Evolutionary conservation across 2,113 vertebrate species (phyloP), one percentile per base, ranked within the genome.

Genomic region (Pomatorhinus ruficollis): DNA sequence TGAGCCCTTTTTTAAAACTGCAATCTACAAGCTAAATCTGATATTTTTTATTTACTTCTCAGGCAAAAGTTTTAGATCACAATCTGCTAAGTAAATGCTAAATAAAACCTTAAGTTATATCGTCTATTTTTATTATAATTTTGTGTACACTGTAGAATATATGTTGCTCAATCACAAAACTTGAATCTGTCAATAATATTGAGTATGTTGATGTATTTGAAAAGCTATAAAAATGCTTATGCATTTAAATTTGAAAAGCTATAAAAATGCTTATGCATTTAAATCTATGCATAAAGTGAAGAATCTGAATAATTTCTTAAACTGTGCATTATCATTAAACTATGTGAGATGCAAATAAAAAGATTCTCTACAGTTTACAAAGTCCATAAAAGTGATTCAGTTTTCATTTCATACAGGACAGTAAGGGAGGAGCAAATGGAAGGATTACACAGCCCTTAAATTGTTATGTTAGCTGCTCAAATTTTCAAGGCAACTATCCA

Each of bases 401-500:
- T 70, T 66, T 85, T 70, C 35, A 49, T 85, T 91, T 83, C 49
- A 19, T 27, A n/a, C 15, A 33, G 59, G 16, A 27, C 70, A 65
- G 28, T 52, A 83, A 61, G 28, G 25, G 30, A 92, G 14, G 15
- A 60, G 21, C 20, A 44, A 89, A 83, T 35, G 54, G 47, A 69
- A 74, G 24, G 17, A 70, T 47, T 52, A 49, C 7, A 59, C 24
- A 80, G 45, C 21, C 64, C 56, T 93, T 77, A 77, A 83, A 94
- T 31, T 90, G 39, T 39, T 80, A 7, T 17, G 33, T 61, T 80
- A 80, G 52, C 72, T 77, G 35, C 47, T 96, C 56, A 74, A 4
- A 88, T 91, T 86, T 92, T 92, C 68, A 90, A 95, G 66, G 52
- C 79, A 93, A 44, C 85, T 74, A 65, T 90, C 50, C 60, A 40